phyloP scores from a whole-genome alignment of 2,797 vertebrate species.

The Falco naumanni region DNA sequence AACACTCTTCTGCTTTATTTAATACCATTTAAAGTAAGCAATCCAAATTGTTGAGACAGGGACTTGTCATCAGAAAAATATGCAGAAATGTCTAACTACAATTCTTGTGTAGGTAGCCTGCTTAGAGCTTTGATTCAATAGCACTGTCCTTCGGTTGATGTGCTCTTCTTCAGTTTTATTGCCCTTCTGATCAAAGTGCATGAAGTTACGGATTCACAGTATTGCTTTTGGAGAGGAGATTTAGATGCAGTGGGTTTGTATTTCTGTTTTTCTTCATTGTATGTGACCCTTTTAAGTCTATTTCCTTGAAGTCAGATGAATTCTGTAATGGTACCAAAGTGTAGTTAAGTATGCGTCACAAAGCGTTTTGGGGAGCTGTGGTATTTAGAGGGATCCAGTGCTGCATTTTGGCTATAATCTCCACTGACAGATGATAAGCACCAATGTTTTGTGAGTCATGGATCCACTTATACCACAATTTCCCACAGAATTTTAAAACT shows the following conservation, averaged over 20 bases:
- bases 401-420: slow-evolving; percentile 19
- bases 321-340: not conserved
- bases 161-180: not conserved
- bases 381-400: not conserved
- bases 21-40: not conserved
- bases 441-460: slow-evolving; percentile 46
- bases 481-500: slow-evolving; percentile 56
- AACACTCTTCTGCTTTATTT: not conserved
- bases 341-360: not conserved
- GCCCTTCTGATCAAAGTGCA: not conserved
- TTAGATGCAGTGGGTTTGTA: not conserved
- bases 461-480: slow-evolving; percentile 60
- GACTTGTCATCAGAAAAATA: not conserved
- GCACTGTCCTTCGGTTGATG: not conserved
- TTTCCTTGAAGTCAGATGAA: slow-evolving; percentile 55
- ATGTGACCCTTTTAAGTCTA: not conserved
- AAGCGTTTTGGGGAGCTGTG: not conserved
- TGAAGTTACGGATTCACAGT: not conserved
- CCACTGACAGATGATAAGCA: slow-evolving; percentile 42
- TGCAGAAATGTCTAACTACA: not conserved
- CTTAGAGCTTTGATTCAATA: not conserved
- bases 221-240: not conserved
- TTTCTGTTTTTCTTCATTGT: not conserved
- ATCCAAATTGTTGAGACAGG: not conserved
- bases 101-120: not conserved